Conservation (phyloP, 2,797 vertebrate genomes). For the Menidia menidia region DNA sequence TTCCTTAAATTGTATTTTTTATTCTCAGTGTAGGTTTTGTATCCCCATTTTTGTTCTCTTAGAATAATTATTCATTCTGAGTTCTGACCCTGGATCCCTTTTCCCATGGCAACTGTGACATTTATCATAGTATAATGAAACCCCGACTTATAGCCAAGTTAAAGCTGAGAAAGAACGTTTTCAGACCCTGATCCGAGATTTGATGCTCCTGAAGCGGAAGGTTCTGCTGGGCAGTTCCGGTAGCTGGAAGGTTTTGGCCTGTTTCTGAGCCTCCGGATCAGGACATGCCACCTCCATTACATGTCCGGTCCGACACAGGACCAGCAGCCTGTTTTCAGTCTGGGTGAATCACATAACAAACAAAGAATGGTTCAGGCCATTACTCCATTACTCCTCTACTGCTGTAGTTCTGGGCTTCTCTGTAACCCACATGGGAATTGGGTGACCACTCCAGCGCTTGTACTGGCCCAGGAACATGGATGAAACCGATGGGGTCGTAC, state of each 20-base stretch:
- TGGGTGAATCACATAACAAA: constrained; percentile 55
- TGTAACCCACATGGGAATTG: constrained; percentile 84
- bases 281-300: constrained; percentile 86
- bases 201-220: constrained; percentile 93
- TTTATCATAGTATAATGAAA: background rate
- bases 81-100: too few relatives aligned
- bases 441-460: constrained; percentile 89
- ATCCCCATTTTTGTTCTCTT: too few relatives aligned
- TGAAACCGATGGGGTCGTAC: constrained; percentile 89
- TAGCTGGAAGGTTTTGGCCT: constrained; percentile 83
- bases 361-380: background rate
- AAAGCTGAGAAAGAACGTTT: background rate
- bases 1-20: too few relatives aligned
- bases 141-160: background rate
- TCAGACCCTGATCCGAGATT: constrained; percentile 86
- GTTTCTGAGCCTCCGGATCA: constrained; percentile 42
- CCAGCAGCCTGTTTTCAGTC: constrained; percentile 85
- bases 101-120: too few relatives aligned
- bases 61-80: too few relatives aligned
- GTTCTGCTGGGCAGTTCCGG: constrained; percentile 72
- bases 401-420: background rate
- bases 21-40: too few relatives aligned
- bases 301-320: constrained; percentile 89
- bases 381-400: background rate
- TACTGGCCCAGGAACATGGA: constrained; percentile 90